Evolutionary conservation across 2,113 vertebrate genomes (phyloP), one percentile per base, ranked within the genome.

Genomic region (Zosterops japonicus): DNA sequence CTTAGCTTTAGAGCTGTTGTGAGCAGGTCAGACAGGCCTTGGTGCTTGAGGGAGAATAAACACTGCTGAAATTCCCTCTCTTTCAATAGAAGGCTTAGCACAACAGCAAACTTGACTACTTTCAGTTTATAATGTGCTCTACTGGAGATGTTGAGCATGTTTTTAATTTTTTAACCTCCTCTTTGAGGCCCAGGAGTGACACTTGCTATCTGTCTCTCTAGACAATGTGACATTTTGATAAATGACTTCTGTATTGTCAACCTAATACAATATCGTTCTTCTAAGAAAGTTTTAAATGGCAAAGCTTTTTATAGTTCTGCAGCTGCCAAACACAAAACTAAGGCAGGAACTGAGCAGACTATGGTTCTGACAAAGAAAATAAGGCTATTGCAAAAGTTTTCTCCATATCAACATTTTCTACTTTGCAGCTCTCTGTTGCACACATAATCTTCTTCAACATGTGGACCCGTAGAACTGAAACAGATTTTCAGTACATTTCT

Each of bases 221-320:
- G 42, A 93, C 83, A 90, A n/a, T 25, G 3, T 67, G 88, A 42
- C 79, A 50, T 61, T 94, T 93, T 95, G 93, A 94, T 85, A 87
- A 87, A 95, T 88, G 47, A 39, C 75, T 79, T 83, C 8, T 6
- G 24, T 82, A 72, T 88, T 87, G 70, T 94, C 67, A 85, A 63
- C 63, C 55, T 65, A 91, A 83, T 91, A 65, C 65, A 87, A 28
- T 71, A 68, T 89, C 20, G 1, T 84, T 68, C 63, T 81, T 64
- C 53, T 71, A 29, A 92, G 89, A 92, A 71, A 95, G 42, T 86
- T 95, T 85, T 56, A 70, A 74, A 94, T 85, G 85, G 79, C 82
- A 83, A 52, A 59, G 63, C 47, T 93, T 92, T 95, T 91, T 90
- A 63, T 95, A 92, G 79, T 72, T 87, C 90, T 91, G 53, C 56